Base-by-base conservation (phyloP, 2,888 invertebrate genomes). In the Orchesella flavescens region DNA sequence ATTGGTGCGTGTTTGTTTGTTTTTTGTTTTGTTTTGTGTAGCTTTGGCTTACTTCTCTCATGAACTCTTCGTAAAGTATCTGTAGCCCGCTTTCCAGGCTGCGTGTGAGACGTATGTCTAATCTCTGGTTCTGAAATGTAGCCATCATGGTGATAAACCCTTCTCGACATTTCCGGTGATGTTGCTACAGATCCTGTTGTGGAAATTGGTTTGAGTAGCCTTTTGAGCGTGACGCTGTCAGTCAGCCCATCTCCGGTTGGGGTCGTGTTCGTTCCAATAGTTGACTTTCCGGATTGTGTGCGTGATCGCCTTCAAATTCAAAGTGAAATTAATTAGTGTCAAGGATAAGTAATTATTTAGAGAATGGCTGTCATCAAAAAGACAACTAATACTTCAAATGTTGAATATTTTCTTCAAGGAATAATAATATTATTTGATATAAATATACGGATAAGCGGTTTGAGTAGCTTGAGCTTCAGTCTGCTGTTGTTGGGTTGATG, bases 131-230 rank as follows among this genome's bases (percentile, higher is more conserved):
- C 89, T 43, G 89, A 89, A 87, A 88, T 88, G 84, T 89, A 89
- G 69, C 89, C 89, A 84, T 89, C 89, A 71, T 87, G 86, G 81
- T 88, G 87, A 79, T 88, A 95, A 73, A 95, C 92, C 66, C 95
- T 93, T 69, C 95, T 93, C 21, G 95, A 94, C 94, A 95, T 96
- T 92, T 96, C 96, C 17, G 96, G 96, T 79, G 96, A 96, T 69
- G 96, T 96, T 73, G 95, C 96, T 24, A 89, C 88, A 75, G 89
- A 89, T 49, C 89, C 89, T 55, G 89, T 88, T 23, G 89, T 88
- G 24, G 97, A 95, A 94, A 98, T 95, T 71, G 97, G 97, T 89
- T 97, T 97, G 88, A 98, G 92, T 96, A 98, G 97, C 87, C 96
- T 93, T 90, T 97, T 97, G 88, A 98, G 92, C 10, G 97, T 97